Evolutionary conservation across 2,113 vertebrate species (phyloP).

Genomic region (Miniopterus natalensis): DNA sequence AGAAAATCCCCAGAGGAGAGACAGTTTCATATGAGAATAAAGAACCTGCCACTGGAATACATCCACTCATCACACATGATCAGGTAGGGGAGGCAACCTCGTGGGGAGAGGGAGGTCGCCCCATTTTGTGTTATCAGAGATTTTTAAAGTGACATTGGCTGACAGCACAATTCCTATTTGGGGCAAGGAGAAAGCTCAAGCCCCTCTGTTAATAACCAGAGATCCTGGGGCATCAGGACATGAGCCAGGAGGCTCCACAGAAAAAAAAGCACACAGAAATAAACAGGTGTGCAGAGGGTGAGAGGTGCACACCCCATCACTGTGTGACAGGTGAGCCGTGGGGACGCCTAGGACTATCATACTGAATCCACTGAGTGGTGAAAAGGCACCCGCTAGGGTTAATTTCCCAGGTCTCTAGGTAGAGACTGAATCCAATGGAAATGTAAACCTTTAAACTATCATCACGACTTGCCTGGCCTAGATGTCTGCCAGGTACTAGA

Average conservation of each 20-base stretch:
- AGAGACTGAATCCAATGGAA: not conserved
- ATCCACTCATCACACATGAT: not conserved
- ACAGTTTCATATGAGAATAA: not conserved
- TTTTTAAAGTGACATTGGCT: not conserved
- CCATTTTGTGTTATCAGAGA: constrained; percentile 2
- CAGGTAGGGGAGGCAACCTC: not conserved
- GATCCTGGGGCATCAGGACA: not conserved
- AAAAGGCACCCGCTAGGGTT: not conserved
- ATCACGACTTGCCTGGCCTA: not conserved
- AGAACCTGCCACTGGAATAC: not conserved
- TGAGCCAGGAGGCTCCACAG: not conserved
- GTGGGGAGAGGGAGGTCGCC: not conserved
- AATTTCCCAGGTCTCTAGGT: constrained; percentile 33
- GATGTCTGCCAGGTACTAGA: not conserved
- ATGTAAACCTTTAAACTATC: constrained; percentile 27
- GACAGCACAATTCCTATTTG: not conserved
- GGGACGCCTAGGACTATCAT: not conserved
- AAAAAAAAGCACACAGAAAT: not conserved
- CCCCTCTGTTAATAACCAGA: not conserved
- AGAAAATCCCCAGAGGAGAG: not conserved
- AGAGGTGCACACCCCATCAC: not conserved
- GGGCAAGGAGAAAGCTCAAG: not conserved
- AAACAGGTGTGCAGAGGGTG: not conserved
- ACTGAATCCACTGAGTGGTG: not conserved
- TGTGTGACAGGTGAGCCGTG: not conserved